Base-by-base conservation (phyloP, 2,797 vertebrate species). In the Spheniscus humboldti region DNA sequence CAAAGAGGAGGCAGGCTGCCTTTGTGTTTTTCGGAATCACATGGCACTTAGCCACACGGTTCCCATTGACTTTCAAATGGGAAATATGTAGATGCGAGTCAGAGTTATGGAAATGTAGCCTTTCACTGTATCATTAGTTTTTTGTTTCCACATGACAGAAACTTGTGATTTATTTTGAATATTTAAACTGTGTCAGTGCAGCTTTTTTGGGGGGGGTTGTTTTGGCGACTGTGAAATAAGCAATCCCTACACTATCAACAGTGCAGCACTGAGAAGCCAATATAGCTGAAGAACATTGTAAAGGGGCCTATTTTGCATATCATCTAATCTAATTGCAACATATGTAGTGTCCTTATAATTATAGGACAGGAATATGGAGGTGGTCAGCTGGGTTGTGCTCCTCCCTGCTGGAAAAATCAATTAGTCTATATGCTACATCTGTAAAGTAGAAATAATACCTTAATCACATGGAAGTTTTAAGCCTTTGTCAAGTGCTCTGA, bases 71-170 rank as follows among this genome's bases (percentile, higher is more conserved):
- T 97, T 97, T 83, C 94, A 95, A 95, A 97, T 90, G 60, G 91
- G 27, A 88, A 96, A 94, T 93, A 95, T 91, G 88, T 78, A 96
- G 88, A 97, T 96, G 53, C 30, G 43, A 94, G 80, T 77, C 93
- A 88, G 90, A 94, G 72, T 90, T 97, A 95, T 92, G 95, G 96
- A 96, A 97, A 97, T 97, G 83, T 79, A 93, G 94, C 77, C 90
- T 96, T 96, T 96, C 88, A 89, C 84, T 92, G 88, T 96, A 94
- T 95, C 96, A 97, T 95, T 96, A 97, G 85, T 43, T 92, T 96
- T 96, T 96, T 94, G 69, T 94, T 97, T 97, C 86, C 96, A 94
- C 71, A 91, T 96, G 96, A 95, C 78, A 96, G 90, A 92, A 95
- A 95, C 53, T 96, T 90, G 84, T 90, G 66, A 92, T 93, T 96